These are phyloP conservation scores for Acholoe squamosa DNA, from an alignment of 2,888 invertebrate species.

Conservation along the genomic window DNA sequence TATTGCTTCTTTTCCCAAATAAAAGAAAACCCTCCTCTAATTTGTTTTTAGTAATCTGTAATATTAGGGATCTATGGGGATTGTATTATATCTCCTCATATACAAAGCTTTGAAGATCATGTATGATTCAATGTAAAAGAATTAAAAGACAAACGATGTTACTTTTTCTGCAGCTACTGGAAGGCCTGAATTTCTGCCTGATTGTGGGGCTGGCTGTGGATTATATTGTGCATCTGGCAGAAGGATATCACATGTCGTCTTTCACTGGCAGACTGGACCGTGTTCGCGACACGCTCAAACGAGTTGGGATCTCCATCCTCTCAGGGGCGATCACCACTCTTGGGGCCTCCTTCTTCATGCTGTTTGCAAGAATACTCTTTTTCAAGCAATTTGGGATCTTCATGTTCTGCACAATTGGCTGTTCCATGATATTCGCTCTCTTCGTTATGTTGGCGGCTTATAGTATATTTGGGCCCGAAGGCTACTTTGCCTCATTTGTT, in stretches of 20 bases:
- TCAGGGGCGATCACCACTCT: conserved; percentile 78
- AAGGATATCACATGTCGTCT: conserved; percentile 74
- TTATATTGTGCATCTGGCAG: conserved; percentile 77
- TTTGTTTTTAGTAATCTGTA: too few species aligned
- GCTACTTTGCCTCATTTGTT: conserved; percentile 56
- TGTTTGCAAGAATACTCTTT: conserved; percentile 76
- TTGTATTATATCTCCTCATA: too few species aligned
- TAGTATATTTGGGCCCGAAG: conserved; percentile 54
- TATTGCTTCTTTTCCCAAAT: too few species aligned
- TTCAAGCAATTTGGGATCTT: conserved; percentile 77
- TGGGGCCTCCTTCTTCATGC: conserved; percentile 76
- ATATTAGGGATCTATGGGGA: too few species aligned
- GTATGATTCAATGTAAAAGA: too few species aligned
- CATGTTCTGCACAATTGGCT: conserved; percentile 75
- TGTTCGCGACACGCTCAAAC: conserved; percentile 73
- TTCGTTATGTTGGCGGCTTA: conserved; percentile 51
- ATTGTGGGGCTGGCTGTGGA: conserved; percentile 78
- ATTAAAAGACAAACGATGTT: too few species aligned
- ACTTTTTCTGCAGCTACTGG: conserved; percentile 72
- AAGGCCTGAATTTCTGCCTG: conserved; percentile 76
- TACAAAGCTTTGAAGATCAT: too few species aligned
- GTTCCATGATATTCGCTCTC: conserved; percentile 75
- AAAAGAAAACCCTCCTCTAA: too few species aligned
- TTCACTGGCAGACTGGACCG: conserved; percentile 71
- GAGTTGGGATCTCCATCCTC: conserved; percentile 76